Percentiles rank a stretch among this genome's conserved stretches.
Evolutionary conservation across 2,888 invertebrate genomes (phyloP).

Genomic region (Epinotia nisella): DNA sequence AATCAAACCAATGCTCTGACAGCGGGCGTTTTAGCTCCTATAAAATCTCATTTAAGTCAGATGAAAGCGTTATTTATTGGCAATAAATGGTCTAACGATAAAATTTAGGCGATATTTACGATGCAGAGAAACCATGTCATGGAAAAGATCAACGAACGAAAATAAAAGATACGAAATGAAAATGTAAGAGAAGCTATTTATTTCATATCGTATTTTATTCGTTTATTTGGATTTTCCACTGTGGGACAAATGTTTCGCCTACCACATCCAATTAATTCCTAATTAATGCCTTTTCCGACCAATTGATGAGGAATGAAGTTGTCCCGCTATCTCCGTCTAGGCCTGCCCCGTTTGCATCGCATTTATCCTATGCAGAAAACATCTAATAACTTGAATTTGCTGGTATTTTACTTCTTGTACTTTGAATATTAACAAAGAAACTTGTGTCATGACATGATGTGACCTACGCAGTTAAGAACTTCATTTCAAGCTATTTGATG

Average conservation of each 20-base stretch:
- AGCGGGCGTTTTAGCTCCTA: slow-evolving; percentile 50
- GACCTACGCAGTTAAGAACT: background rate
- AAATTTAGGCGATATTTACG: slow-evolving; percentile 33
- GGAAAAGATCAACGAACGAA: slow-evolving; percentile 31
- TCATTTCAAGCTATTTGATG: slow-evolving; percentile 25
- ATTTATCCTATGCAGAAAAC: background rate
- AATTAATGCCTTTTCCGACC: too few species aligned
- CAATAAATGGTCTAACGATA: slow-evolving; percentile 27
- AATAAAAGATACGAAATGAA: background rate
- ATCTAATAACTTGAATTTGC: slow-evolving; percentile 1
- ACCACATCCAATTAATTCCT: too few species aligned
- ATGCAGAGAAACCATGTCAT: slow-evolving; percentile 43
- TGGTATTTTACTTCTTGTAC: background rate
- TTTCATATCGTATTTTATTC: too few species aligned
- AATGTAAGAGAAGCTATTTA: background rate
- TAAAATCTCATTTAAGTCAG: slow-evolving; percentile 50
- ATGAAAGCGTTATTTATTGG: slow-evolving; percentile 53
- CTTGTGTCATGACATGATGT: background rate
- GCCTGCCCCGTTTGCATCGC: too few species aligned
- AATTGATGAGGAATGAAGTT: too few species aligned
- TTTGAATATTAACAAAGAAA: slow-evolving; percentile 25
- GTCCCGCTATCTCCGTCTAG: too few species aligned
- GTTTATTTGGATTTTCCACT: too few species aligned
- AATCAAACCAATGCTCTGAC: slow-evolving; percentile 52
- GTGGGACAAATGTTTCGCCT: too few species aligned